A percentile compares a stretch with the other conserved stretches of the same genome.
Evolutionary conservation across 2,888 invertebrate genomes (phyloP).

Genomic region (Ennomos quercinarius): DNA sequence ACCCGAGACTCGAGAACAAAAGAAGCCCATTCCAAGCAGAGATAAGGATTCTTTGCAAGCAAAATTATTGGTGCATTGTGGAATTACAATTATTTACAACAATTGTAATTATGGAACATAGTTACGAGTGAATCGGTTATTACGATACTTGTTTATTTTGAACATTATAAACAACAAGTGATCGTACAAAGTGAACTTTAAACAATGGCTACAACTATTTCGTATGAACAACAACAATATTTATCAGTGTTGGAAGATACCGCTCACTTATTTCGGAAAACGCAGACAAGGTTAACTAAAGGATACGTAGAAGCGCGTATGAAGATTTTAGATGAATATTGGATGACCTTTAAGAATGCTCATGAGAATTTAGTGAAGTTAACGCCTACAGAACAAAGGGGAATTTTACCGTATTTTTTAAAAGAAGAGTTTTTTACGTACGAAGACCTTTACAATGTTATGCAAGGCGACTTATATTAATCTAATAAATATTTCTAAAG

Average conservation of each 20-base stretch:
- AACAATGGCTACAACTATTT: neutral
- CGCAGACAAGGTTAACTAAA: conserved; percentile 26
- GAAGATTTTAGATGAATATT: conserved; percentile 32
- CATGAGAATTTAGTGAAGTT: conserved; percentile 30
- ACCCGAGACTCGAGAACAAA: neutral
- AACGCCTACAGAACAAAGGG: conserved; percentile 29
- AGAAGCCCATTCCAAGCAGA: neutral
- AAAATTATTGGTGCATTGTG: neutral
- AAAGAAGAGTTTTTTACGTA: conserved; percentile 28
- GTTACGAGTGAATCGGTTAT: neutral
- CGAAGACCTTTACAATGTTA: conserved; percentile 7
- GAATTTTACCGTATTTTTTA: conserved; percentile 29
- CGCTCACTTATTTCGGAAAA: conserved; percentile 17
- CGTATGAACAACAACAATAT: neutral
- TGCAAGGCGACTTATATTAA: too few species aligned
- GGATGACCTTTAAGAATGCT: conserved; percentile 22
- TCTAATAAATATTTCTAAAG: too few species aligned
- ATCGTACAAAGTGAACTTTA: neutral
- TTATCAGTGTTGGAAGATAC: conserved; percentile 17
- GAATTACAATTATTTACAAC: neutral
- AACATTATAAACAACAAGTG: neutral
- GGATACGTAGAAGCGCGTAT: conserved; percentile 33
- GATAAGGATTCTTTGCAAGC: neutral
- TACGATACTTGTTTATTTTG: neutral
- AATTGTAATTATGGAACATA: neutral